Base-by-base conservation (phyloP, 1,140 invertebrate genomes). In the Drosophila virilis region DNA sequence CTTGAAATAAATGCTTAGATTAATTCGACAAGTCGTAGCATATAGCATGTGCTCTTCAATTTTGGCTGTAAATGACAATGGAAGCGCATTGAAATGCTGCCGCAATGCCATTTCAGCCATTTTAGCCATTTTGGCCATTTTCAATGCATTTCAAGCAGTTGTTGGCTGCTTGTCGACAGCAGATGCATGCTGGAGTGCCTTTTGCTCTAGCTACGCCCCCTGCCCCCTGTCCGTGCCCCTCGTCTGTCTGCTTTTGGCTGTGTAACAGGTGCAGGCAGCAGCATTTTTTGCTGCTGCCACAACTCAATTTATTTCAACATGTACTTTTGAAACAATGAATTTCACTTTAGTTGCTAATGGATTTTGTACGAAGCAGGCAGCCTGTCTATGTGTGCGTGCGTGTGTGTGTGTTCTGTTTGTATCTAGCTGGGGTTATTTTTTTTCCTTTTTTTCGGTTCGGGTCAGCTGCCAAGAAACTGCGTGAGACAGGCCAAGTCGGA, bases 311-410 rank as follows among this genome's bases (percentile, higher is more conserved):
- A 89, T 89, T 89, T 89, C 84, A 89, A 84, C 85, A 88, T 89
- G 80, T 90, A 90, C 84, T 84, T 80, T 89, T 90, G 80, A 81
- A 89, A 89, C 84, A 89, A 89, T 89, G 84, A 88, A 89, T 89
- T 89, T 89, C 84, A 89, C 85, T 89, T 89, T 89, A 89, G 84
- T 89, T 89, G 84, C 84, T 89, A 89, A 89, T 89, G 84, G 84
- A 89, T 89, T 89, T 89, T 76, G 67, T 80, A 80, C 66, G 76
- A 88, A 67, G 78, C 82, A 80, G 77, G 59, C 68, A 60, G 45
- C 43, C n/a, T 54, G n/a, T n/a, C n/a, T 60, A 28, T 51, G n/a
- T 35, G 59, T 57, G 38, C 58, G 66, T 43, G 17, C 50, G 43
- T 50, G 54, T 22, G 12, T 42, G 60, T 8, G 42, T 43, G 13